A percentile compares a stretch with the other conserved stretches of the same genome.
These are phyloP conservation scores for Lepus townsendii DNA, from an alignment of 2,797 vertebrate genomes.

Conservation along the genomic window DNA sequence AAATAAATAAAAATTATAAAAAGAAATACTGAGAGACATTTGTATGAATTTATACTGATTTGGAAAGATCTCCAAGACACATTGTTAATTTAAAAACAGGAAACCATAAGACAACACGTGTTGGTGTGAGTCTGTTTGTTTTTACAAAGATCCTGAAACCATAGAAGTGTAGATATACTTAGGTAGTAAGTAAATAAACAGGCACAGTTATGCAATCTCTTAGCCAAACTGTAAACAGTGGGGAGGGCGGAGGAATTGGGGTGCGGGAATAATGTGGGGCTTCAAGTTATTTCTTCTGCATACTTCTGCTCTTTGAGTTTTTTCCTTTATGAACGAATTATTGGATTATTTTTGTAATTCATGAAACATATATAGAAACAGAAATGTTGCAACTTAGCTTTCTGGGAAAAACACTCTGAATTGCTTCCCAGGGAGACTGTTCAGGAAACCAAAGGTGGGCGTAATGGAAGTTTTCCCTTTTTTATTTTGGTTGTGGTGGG, in stretches of 20 bases:
- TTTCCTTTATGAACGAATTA: constrained; percentile 3
- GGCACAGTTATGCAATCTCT: neutral
- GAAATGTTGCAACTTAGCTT: constrained; percentile 65
- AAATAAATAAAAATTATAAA: too few species aligned
- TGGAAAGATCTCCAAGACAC: neutral
- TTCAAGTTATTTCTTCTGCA: neutral
- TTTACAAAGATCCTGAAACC: neutral
- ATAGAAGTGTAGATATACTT: neutral
- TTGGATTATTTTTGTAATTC: constrained; percentile 58
- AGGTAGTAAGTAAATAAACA: neutral
- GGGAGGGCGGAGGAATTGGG: neutral
- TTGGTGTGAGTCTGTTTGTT: neutral
- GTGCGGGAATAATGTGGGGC: neutral
- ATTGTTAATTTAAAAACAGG: constrained; percentile 41
- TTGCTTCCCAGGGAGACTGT: constrained; percentile 71
- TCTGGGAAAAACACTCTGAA: constrained; percentile 77
- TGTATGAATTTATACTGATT: neutral
- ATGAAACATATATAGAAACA: constrained; percentile 73
- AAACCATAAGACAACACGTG: neutral
- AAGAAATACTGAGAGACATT: neutral
- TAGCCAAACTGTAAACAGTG: neutral
- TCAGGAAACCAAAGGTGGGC: constrained; percentile 83
- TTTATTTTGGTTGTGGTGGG: constrained; percentile 72
- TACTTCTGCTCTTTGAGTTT: constrained; percentile 32
- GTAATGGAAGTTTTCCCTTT: constrained; percentile 73